Base-by-base conservation (phyloP, 2,888 invertebrate species). In the Nomada goodeniana region DNA sequence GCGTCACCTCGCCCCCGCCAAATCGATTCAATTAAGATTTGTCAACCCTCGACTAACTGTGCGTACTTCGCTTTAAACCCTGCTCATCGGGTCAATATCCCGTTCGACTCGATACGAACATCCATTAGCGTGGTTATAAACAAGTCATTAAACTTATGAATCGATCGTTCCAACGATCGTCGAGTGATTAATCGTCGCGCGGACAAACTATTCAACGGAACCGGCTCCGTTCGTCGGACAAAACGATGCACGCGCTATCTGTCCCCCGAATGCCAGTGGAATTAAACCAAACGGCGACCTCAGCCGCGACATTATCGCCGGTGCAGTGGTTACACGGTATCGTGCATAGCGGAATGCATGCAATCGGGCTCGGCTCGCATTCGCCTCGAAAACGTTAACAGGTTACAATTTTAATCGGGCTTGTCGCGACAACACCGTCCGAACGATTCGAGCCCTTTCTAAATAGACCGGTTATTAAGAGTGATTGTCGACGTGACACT, bases 131-230 rank as follows among this genome's bases (percentile, higher is more conserved):
- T 20, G 15, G 20, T 36, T 29, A 7, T 18, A 36, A 50, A 26
- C 72, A 42, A 65, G 64, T 64, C 72, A 64, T 72, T 65, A 73
- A 57, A 73, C 73, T 44, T 29, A 55, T 44, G 20, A 67, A 23
- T 53, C 11, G 53, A 20, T 50, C 15, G 52, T 50, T 20, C 29
- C n/a, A 23, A 26, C 4, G 53, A 23, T 53, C 26, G n/a, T 23
- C 18, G 42, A 47, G 57, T 20, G 36, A 64, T 65, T 65, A 77
- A 74, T 59, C n/a, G n/a, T 18, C n/a, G 42, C n/a, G 59, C 36
- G 36, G 7, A 64, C 55, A 36, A 15, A 26, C 57, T 5, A 55
- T 44, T 23, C 42, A 29, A 18, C 60, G 18, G 44, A 61, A 42
- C 26, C 26, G 18, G 60, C 18, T 44, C 72, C 20, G 42, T 76